Conservation (phyloP, 2,113 vertebrate genomes). For the Chauna torquata region DNA sequence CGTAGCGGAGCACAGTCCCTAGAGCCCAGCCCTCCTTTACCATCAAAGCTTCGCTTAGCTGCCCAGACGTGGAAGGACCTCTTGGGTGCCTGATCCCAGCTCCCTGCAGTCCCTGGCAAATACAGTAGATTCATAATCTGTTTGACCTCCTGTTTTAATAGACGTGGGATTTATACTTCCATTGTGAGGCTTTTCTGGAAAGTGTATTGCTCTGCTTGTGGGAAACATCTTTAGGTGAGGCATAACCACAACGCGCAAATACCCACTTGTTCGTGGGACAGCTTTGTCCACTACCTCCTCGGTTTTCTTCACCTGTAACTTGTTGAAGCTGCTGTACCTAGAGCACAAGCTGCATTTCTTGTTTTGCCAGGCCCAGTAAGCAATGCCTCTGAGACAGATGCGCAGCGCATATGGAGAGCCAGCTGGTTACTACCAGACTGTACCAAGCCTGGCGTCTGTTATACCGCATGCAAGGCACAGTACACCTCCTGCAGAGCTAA, state of each 20-base stretch:
- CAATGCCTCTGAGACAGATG: rapidly evolving
- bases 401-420: rapidly evolving
- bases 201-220: rapidly evolving
- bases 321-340: background rate
- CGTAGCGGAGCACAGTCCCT: no score
- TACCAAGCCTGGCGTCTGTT: rapidly evolving
- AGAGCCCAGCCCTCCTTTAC: background rate
- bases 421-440: rapidly evolving
- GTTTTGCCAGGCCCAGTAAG: rapidly evolving
- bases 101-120: background rate
- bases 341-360: background rate
- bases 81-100: background rate
- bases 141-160: background rate
- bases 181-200: background rate
- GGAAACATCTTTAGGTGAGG: background rate
- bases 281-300: background rate
- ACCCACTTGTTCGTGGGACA: background rate
- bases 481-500: background rate
- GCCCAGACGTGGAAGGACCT: no score
- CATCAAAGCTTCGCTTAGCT: no score
- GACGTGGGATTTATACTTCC: background rate
- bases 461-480: background rate
- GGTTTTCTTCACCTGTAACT: background rate
- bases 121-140: background rate
- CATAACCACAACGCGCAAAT: rapidly evolving